phyloP scores from a whole-genome alignment of 2,888 invertebrate genomes.

The Chymomyza procnemis region DNA sequence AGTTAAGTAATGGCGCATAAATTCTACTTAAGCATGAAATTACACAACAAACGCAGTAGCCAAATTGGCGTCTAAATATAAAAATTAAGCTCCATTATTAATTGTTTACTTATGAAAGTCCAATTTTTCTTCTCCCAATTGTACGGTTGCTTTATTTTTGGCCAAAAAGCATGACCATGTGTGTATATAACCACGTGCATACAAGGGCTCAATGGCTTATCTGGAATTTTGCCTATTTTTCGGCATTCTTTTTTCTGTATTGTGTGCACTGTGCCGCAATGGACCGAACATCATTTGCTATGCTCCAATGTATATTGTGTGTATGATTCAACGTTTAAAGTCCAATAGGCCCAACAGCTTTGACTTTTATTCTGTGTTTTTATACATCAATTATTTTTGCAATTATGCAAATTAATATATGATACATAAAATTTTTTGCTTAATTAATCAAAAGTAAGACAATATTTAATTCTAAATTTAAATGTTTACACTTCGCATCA shows the following conservation, averaged over 20 bases:
- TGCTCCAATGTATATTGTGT: no score
- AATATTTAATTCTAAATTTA: no score
- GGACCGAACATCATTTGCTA: no score
- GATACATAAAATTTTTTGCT: no score
- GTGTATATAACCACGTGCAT: not conserved
- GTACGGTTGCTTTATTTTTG: not conserved
- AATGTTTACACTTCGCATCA: no score
- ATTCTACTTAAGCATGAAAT: slow-evolving; percentile 38
- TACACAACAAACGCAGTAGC: slow-evolving; percentile 20
- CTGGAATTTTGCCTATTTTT: not conserved
- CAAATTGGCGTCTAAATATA: not conserved
- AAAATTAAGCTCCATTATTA: slow-evolving; percentile 23
- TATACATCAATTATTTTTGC: no score
- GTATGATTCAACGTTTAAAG: no score
- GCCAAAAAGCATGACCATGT: not conserved
- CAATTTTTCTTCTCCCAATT: not conserved
- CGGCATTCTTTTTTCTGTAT: not conserved
- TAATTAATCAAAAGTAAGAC: no score
- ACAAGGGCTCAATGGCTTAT: not conserved
- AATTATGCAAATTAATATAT: no score
- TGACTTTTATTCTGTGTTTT: no score
- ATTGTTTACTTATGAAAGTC: slow-evolving; percentile 21
- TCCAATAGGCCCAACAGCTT: no score
- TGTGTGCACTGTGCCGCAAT: no score
- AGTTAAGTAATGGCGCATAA: slow-evolving; percentile 42